Evolutionary conservation across 2,113 vertebrate genomes (phyloP), one percentile per base, ranked within the genome.

Genomic region (Spea multiplicata): DNA sequence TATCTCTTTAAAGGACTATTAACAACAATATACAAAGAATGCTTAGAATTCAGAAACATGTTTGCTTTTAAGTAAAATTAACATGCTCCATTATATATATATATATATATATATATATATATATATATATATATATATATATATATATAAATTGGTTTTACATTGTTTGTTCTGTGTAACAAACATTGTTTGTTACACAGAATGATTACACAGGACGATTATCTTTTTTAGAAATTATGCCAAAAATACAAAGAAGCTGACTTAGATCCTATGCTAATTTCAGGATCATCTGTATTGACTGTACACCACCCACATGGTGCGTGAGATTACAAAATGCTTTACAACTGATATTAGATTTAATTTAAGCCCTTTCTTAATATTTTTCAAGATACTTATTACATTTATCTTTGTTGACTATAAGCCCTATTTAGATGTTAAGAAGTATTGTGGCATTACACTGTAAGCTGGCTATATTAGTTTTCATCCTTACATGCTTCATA

Each of bases 1-100:
- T 93, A 93, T 93, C 93, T 93, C 90, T 93, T 30, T 30, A 30
- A 30, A 30, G 30, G 30, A 30, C 30, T 30, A 91, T 94, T 94
- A 94, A 92, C 89, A 93, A 93, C 95, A 94, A 96, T 93, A 94
- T 94, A 96, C 94, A 92, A 93, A 93, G 85, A 90, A 85, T 82
- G 85, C 85, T 86, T 88, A 88, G 10, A 13, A 13, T 59, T 13
- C 55, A 9, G 1, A 13, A 59, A 59, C 55, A 59, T 13, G 14
- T 59, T 59, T 59, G 30, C 30, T 59, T 59, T 59, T 59, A 52
- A 52, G 9, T 52, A 52, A 52, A 52, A 52, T 52, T 52, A 52
- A 52, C 50, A 7, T 59, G 5, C 6, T 59, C 4, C 55, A 13
- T 59, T 59, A 30, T 30, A 30, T 30, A 30, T 30, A 30, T 30